Base-by-base conservation (phyloP, 2,888 invertebrate genomes). In the Sipha maydis region DNA sequence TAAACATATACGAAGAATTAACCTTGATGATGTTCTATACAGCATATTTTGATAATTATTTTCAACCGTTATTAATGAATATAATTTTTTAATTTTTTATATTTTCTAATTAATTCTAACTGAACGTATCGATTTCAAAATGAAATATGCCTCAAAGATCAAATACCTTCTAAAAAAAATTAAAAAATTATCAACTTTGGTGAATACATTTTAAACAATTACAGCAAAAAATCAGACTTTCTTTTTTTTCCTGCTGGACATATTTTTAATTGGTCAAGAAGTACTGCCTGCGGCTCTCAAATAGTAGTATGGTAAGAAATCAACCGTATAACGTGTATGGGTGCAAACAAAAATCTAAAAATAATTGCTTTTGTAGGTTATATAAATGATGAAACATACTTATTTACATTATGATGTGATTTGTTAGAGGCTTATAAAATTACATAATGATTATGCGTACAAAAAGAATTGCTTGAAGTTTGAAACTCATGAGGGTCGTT, bases 291-390 rank as follows among this genome's bases (percentile, higher is more conserved):
- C 67, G n/a, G 85, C 78, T 69, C 34, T 75, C 78, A n/a, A n/a
- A 79, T 79, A 85, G 67, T 85, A 79, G 86, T 86, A 73, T 80
- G 48, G 79, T 80, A 80, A 86, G 86, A 79, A 86, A 71, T 86
- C 69, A 56, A 73, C 54, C 31, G 79, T 86, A 79, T 86, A 86
- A 86, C 78, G 78, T 38, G 79, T 71, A 86, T 73, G 78, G 79
- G 78, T 79, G 71, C 69, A 79, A 79, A 79, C 71, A 79, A 86
- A 86, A 69, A 86, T 71, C 73, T 56, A 73, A 79, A 71, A 86
- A 86, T 86, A 86, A 86, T 86, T 79, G 71, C 86, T 86, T 85
- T 79, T 48, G 79, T 85, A 75, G 85, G 79, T 85, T 85, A 69
- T 56, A 71, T 19, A 61, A 71, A 86, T 79, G 69, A 79, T 80